Conservation (phyloP, 2,113 vertebrate species). For the Charadrius vociferus region DNA sequence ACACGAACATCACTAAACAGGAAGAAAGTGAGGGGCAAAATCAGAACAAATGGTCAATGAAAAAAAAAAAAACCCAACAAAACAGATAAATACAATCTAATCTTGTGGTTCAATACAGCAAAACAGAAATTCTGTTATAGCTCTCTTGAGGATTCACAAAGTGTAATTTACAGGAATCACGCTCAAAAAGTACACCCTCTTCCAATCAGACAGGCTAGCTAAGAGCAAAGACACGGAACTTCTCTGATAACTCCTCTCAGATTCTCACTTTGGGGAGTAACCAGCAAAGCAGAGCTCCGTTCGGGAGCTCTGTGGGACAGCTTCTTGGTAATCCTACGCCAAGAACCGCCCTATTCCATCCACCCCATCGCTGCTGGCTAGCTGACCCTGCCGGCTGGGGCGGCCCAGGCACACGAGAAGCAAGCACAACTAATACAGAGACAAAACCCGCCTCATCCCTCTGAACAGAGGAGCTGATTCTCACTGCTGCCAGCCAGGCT, state of each 20-base stretch:
- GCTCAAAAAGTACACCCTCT: conserved; percentile 27
- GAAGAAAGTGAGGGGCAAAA: conserved; percentile 8
- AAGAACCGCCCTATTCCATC: background rate
- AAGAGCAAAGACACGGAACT: background rate
- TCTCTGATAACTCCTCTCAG: background rate
- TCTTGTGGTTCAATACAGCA: conserved; percentile 52
- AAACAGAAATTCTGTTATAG: conserved; percentile 46
- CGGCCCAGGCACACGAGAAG: rapidly evolving
- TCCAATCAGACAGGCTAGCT: conserved; percentile 32
- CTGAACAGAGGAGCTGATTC: background rate
- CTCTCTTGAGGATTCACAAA: conserved; percentile 32
- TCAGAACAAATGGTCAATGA: conserved; percentile 1
- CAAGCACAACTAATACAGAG: background rate
- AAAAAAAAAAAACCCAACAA: background rate
- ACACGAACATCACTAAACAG: background rate
- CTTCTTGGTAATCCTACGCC: rapidly evolving
- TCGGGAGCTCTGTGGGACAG: background rate
- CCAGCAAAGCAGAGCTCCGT: background rate
- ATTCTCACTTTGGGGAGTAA: background rate
- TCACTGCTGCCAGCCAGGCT: background rate
- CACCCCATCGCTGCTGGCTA: rapidly evolving
- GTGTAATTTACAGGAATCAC: conserved; percentile 66
- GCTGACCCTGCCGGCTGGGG: background rate
- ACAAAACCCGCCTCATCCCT: rapidly evolving
- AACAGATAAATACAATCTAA: conserved; percentile 50